Conservation (phyloP, 2,113 vertebrate species). For the Mesocricetus auratus region DNA sequence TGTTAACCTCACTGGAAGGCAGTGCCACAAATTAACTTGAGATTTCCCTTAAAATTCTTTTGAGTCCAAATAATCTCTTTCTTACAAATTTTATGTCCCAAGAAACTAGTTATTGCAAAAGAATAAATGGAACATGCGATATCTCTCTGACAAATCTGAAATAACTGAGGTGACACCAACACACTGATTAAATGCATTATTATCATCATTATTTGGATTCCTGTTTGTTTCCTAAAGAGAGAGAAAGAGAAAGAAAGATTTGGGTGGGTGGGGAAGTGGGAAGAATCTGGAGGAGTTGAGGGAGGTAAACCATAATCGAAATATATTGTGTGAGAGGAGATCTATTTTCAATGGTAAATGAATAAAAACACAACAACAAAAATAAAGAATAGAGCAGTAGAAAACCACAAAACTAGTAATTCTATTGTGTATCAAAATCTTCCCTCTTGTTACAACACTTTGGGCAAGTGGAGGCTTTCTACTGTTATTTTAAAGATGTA, state of each 20-base stretch:
- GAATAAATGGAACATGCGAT: conserved; percentile 77
- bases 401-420: not conserved
- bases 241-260: not conserved
- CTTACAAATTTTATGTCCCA: conserved; percentile 2
- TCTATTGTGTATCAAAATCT: not conserved
- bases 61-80: conserved; percentile 8
- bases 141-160: conserved; percentile 80
- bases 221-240: not conserved
- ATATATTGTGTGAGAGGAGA: not conserved
- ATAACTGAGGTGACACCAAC: conserved; percentile 75
- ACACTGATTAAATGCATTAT: conserved; percentile 72
- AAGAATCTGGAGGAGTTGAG: not conserved
- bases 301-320: not conserved
- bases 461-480: not conserved
- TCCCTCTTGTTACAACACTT: not conserved
- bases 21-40: not conserved
- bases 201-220: not conserved
- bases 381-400: not conserved
- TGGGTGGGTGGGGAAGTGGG: not conserved
- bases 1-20: not conserved
- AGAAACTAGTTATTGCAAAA: conserved; percentile 80
- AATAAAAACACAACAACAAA: not conserved
- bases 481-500: not conserved
- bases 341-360: not conserved
- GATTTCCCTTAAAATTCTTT: conserved; percentile 32